Conservation (phyloP, 2,888 invertebrate species). For the Lepidochitona cinerea region DNA sequence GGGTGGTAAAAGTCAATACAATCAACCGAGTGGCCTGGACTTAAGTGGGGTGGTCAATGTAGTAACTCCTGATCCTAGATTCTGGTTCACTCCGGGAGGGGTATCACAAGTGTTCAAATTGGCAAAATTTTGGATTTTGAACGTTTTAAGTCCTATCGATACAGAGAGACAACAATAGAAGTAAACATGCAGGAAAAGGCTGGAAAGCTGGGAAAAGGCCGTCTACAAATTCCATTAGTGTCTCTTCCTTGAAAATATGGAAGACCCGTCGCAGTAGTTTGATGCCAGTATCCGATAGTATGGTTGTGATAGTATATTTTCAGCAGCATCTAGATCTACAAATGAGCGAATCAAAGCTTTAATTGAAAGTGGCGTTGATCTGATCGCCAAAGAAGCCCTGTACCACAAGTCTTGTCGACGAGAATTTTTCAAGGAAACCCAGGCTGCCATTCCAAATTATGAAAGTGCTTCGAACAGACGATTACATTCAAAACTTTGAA, state of each 20-base stretch:
- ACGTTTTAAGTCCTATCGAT: slow-evolving; percentile 9
- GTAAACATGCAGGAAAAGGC: not conserved
- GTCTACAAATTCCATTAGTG: not conserved
- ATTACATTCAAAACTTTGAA: too few species aligned
- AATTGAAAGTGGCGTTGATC: too few species aligned
- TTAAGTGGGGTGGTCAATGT: too few species aligned
- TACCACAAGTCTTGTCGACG: too few species aligned
- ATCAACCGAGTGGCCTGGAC: too few species aligned
- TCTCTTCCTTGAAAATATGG: not conserved
- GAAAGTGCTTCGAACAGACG: not conserved
- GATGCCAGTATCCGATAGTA: slow-evolving; percentile 3
- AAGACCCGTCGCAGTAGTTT: not conserved
- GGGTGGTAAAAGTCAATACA: too few species aligned
- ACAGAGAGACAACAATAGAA: not conserved
- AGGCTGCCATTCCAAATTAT: not conserved
- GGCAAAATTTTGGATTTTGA: too few species aligned
- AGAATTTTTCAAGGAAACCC: too few species aligned
- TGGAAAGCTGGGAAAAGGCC: slow-evolving; percentile 7
- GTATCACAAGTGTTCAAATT: too few species aligned
- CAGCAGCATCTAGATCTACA: not conserved
- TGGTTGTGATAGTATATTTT: not conserved
- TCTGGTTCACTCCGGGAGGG: too few species aligned
- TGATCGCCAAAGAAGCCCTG: slow-evolving; percentile 11
- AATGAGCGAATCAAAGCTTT: too few species aligned
- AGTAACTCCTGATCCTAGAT: too few species aligned